Evolutionary conservation across 2,113 vertebrate genomes (phyloP), one percentile per base, ranked within the genome.

Genomic region (Strix aluco): DNA sequence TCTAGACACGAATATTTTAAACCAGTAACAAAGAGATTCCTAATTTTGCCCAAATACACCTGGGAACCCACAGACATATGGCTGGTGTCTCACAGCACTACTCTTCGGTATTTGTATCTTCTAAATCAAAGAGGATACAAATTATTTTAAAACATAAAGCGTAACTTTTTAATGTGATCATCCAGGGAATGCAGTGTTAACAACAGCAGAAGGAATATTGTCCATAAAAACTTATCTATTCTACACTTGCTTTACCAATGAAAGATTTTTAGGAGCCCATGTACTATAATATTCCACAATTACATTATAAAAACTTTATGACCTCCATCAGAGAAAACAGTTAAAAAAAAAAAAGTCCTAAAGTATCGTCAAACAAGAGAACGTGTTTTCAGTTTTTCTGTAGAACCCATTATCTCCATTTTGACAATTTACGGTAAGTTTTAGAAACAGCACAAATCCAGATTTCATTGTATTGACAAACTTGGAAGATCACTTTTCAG

Each of bases 1-100:
- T 87, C 49, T 72, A 85, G 40, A 81, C 21, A 73, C n/a, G 9
- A 75, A 6, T 84, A 79, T 75, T 95, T 92, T 52, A 71, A 74
- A 69, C 7, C 13, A 57, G 18, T 67, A 92, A 92, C 32, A 86
- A 80, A 80, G 34, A 85, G 11, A 20, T 49, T 86, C 30, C 44
- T 54, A 75, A 46, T 5, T 69, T 40, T 69, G 44, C 47, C 47
- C 44, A 87, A 75, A 92, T 29, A 79, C 32, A 84, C 36, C 34
- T 61, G 70, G 36, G 30, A 86, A 83, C 27, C 61, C 54, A 81
- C 8, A 59, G 63, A 54, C 75, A 72, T 27, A 57, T 2, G 16
- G 51, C 8, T 67, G 29, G 57, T n/a, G 23, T 40, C 67, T 73
- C 57, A 47, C 13, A 88, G 66, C 12, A 38, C 19, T 58, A 15